Evolutionary conservation across 2,888 invertebrate genomes (phyloP), one percentile per base, ranked within the genome.

Genomic region (Agrenia bidenticulata): DNA sequence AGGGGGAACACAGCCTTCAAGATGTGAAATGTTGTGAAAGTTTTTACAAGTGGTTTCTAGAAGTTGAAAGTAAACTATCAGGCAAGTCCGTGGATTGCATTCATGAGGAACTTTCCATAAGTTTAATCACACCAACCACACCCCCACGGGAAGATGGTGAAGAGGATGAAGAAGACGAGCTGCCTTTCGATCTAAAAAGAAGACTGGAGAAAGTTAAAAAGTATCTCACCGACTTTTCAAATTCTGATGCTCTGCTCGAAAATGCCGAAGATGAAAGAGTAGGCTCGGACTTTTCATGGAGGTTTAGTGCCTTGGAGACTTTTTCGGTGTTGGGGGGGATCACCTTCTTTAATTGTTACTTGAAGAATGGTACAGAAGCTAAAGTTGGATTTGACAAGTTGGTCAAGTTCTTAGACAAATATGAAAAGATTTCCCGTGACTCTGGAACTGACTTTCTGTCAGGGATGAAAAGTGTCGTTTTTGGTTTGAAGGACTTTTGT

Each of bases 31-130:
- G 4, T 37, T 17, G 5, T 2, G 55, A 55, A 27, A 55, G 55
- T 27, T 55, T 55, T 32, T 24, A 55, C 11, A 55, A 55, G 27
- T 55, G 55, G 55, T 55, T 55, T 55, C 26, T 24, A 2, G 32
- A 26, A 9, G 26, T 55, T 32, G 7, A 27, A 55, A 24, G n/a
- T 26, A 55, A 17, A 17, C 4, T 32, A 2, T 55, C 24, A 24
- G 13, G 9, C 7, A 24, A 27, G 11, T 32, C 32, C 11, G 32
- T 32, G 5, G 32, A 32, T 32, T 7, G 5, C 5, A 32, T 32
- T 7, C 32, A 32, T 11, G 32, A 32, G 32, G 32, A 32, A 7
- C 11, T 32, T 11, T 4, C 11, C 4, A 32, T 4, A 32, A 7
- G 11, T 32, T 11, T 32, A 7, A 32, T 11, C 4, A 7, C 32